These are phyloP conservation scores for Pocillopora meandrina DNA, from an alignment of 92 coral and sea anemone genomes.

Conservation along the genomic window DNA sequence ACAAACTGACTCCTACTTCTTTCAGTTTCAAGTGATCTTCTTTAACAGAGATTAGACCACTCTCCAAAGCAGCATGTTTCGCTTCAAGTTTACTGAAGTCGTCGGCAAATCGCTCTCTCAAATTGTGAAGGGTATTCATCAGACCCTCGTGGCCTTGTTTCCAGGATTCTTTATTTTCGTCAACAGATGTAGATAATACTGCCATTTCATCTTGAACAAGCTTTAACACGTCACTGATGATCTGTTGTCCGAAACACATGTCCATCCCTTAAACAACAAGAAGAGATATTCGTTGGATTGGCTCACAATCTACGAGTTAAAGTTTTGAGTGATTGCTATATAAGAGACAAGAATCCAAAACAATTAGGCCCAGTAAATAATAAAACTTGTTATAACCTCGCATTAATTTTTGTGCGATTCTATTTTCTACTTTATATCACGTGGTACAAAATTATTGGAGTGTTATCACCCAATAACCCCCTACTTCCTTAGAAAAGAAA, in stretches of 20 bases:
- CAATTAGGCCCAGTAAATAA: too few species aligned
- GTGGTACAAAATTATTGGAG: too few species aligned
- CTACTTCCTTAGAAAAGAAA: too few species aligned
- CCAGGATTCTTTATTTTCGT: constrained; percentile 33
- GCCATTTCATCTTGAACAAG: constrained; percentile 36
- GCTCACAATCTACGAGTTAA: too few species aligned
- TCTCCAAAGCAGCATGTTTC: constrained; percentile 3
- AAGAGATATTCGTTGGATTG: too few species aligned
- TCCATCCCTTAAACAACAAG: constrained; percentile 27
- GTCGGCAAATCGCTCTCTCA: background rate
- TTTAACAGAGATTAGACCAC: background rate
- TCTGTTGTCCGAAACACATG: constrained; percentile 50
- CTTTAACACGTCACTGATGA: constrained; percentile 32
- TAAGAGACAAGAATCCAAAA: too few species aligned
- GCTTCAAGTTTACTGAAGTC: constrained; percentile 4
- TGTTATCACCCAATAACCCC: too few species aligned
- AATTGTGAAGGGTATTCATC: constrained; percentile 5
- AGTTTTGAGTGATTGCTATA: too few species aligned
- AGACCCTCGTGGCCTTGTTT: constrained; percentile 16
- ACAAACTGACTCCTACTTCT: background rate
- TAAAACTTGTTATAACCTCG: too few species aligned
- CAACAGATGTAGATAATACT: constrained; percentile 9
- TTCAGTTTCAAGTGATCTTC: background rate
- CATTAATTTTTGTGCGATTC: too few species aligned
- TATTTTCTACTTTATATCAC: too few species aligned